Conservation (phyloP, 1,140 invertebrate genomes). For the Saccostrea glomerata region DNA sequence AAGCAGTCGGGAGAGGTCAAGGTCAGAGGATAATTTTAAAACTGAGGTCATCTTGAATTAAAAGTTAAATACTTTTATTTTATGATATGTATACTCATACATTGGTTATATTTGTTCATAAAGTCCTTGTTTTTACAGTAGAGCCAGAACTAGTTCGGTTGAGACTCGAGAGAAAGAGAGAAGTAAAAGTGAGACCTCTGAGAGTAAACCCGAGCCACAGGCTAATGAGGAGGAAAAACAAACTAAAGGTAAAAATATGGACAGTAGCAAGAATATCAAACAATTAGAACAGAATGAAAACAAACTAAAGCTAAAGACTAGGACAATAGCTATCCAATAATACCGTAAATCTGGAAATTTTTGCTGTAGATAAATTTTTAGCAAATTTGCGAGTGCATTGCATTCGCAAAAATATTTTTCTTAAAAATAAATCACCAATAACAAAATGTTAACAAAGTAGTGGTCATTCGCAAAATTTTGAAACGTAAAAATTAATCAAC, state of each 20-base stretch:
- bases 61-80: background rate
- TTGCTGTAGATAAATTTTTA: too few relatives aligned
- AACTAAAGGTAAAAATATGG: conserved; percentile 13
- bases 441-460: too few relatives aligned
- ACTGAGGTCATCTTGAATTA: background rate
- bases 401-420: too few relatives aligned
- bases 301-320: too few relatives aligned
- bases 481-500: too few relatives aligned
- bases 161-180: conserved; percentile 23
- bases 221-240: background rate
- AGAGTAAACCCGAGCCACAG: background rate
- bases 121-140: background rate
- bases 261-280: too few relatives aligned
- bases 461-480: too few relatives aligned
- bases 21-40: background rate
- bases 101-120: background rate
- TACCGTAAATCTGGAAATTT: too few relatives aligned
- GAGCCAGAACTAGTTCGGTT: background rate
- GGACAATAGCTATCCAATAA: too few relatives aligned
- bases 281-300: too few relatives aligned
- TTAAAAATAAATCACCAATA: too few relatives aligned
- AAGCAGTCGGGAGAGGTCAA: conserved; percentile 38
- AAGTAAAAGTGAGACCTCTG: background rate
- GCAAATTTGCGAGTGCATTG: too few relatives aligned
- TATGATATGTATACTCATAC: background rate